Conservation (phyloP, 2,797 vertebrate species). For the Gouania willdenowi region DNA sequence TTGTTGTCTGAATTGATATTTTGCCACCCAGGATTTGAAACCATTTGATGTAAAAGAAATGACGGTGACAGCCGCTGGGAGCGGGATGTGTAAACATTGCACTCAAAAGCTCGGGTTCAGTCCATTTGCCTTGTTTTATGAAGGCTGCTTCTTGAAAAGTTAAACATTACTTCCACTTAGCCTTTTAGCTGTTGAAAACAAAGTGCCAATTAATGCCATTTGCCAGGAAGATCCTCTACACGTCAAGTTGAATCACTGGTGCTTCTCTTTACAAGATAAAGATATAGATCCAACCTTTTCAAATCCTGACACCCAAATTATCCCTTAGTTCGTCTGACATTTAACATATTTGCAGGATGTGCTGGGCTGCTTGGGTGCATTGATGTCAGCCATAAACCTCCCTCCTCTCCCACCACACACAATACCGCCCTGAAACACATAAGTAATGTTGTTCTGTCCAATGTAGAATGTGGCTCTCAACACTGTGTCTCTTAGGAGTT, state of each 20-base stretch:
- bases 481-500: conserved; percentile 33
- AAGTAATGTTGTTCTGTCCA: conserved; percentile 39
- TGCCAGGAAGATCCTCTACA: conserved; percentile 29
- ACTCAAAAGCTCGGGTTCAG: conserved; percentile 42
- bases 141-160: conserved; percentile 23
- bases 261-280: conserved; percentile 46
- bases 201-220: conserved; percentile 41
- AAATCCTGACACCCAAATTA: conserved; percentile 48
- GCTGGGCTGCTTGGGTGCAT: conserved; percentile 43
- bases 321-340: conserved; percentile 54
- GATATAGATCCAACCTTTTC: conserved; percentile 65
- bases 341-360: conserved; percentile 54
- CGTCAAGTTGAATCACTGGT: conserved; percentile 16
- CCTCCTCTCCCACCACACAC: neutral
- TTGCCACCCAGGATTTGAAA: conserved; percentile 39
- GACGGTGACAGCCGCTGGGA: conserved; percentile 57
- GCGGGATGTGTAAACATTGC: conserved; percentile 68
- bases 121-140: conserved; percentile 35
- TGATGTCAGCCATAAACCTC: conserved; percentile 30
- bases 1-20: conserved; percentile 35
- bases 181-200: conserved; percentile 27
- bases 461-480: conserved; percentile 30
- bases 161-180: conserved; percentile 20
- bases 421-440: conserved; percentile 8
- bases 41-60: conserved; percentile 51